These are phyloP conservation scores for Sorex fumeus DNA, from an alignment of 2,113 vertebrate species.

Conservation along the genomic window DNA sequence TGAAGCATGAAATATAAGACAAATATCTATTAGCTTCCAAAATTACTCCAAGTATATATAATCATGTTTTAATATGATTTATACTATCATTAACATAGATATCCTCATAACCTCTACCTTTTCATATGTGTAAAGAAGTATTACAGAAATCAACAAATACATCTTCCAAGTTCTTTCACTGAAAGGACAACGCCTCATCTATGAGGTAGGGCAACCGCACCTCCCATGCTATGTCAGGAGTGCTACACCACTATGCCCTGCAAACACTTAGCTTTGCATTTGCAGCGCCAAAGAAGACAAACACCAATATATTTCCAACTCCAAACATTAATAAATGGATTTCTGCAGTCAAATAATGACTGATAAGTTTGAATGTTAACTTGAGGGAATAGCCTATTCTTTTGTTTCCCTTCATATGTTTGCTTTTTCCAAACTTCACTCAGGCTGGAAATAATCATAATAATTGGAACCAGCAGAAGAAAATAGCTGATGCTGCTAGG, in stretches of 20 bases:
- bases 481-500: constrained; percentile 75
- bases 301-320: constrained; percentile 68
- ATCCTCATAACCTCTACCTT: not conserved
- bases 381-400: constrained; percentile 74
- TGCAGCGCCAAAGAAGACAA: constrained; percentile 39
- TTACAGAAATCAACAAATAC: constrained; percentile 25
- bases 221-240: not conserved
- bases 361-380: constrained; percentile 68
- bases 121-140: not conserved
- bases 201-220: not conserved
- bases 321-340: constrained; percentile 67
- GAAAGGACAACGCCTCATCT: constrained; percentile 25
- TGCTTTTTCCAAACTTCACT: constrained; percentile 79
- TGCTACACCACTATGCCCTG: constrained; percentile 14
- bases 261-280: constrained; percentile 11
- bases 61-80: not conserved
- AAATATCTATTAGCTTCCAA: not conserved
- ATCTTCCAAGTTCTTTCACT: not conserved
- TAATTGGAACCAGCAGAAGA: constrained; percentile 81
- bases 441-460: constrained; percentile 84
- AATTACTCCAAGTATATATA: not conserved
- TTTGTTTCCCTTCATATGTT: constrained; percentile 65
- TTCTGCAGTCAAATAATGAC: constrained; percentile 72
- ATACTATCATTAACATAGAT: not conserved
- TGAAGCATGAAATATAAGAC: not conserved